phyloP scores from a whole-genome alignment of 1,140 invertebrate genomes.

The Grapholita molesta region DNA sequence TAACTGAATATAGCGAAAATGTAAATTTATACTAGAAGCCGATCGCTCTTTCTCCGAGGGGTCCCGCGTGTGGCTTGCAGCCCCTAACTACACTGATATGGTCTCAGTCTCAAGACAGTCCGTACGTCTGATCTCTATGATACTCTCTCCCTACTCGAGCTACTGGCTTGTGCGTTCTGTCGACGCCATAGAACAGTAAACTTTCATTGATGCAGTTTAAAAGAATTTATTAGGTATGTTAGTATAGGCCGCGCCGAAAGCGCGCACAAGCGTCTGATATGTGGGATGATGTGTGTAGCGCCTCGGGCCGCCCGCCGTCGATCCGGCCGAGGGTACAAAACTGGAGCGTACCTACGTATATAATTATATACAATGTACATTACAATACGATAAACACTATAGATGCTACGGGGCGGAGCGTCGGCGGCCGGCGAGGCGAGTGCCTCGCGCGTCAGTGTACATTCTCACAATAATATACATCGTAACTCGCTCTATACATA shows the following conservation, averaged over 20 bases:
- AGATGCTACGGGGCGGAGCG: constrained; percentile 54
- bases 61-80: constrained; percentile 43
- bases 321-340: constrained; percentile 61
- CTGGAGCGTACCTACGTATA: constrained; percentile 66
- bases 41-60: constrained; percentile 72
- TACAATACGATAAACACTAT: constrained; percentile 65
- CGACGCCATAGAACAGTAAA: constrained; percentile 30
- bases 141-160: constrained; percentile 72
- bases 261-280: constrained; percentile 69
- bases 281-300: constrained; percentile 73
- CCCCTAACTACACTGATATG: constrained; percentile 70
- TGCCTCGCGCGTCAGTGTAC: constrained; percentile 63
- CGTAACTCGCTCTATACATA: constrained; percentile 74
- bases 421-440: constrained; percentile 49
- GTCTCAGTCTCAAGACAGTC: constrained; percentile 76
- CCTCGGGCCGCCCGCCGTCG: constrained; percentile 54
- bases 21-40: constrained; percentile 32
- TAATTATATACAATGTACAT: constrained; percentile 73
- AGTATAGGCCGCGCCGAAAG: constrained; percentile 34
- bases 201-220: not conserved
- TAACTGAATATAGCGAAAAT: constrained; percentile 7
- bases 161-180: constrained; percentile 57
- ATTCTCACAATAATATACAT: constrained; percentile 75
- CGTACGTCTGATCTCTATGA: constrained; percentile 70
- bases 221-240: not conserved